Evolutionary conservation across 1,140 invertebrate genomes (phyloP), one percentile per base, ranked within the genome.

Genomic region (Hycleus phaleratus): DNA sequence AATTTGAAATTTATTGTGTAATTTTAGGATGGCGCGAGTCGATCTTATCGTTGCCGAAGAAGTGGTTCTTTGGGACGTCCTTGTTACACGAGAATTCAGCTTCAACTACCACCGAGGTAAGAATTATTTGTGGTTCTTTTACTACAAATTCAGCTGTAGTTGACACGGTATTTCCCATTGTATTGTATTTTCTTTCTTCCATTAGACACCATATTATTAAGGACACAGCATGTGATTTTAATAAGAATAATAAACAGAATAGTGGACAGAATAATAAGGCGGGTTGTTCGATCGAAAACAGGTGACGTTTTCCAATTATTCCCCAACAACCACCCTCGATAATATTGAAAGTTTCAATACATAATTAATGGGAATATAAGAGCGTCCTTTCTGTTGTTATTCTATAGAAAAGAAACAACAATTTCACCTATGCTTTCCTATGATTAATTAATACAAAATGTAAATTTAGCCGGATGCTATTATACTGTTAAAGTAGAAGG

Each of bases 21-120:
- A 64, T 78, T 79, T 0, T 72, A 82, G 83, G 81, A 83, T 85
- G 83, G 83, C 77, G 76, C 58, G 82, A 84, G 63, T 83, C 82
- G 10, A 71, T 84, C 62, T 70, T 85, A 49, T 79, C 83, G 7
- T 73, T 85, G 65, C 82, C 82, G 46, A 84, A 83, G 71, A 81
- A 81, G 71, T 82, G 81, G 77, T 76, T 86, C 59, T 83, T 82
- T 65, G 78, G 78, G 46, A 77, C 81, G 66, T 77, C 69, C 44
- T 66, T 69, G 64, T 63, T 63, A 52, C 63, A 70, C 59, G 49
- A 53, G 49, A 68, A 66, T 50, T 57, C 67, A 52, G 65, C 60
- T 53, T 38, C 65, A 61, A 63, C 60, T 68, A 59, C 62, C 57
- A 60, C 59, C 58, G 63, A 71, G 61, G 72, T 73, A 66, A 71